These are phyloP conservation scores for Calliscelio sp. DNA, from an alignment of 2,888 invertebrate genomes.

Conservation along the genomic window DNA sequence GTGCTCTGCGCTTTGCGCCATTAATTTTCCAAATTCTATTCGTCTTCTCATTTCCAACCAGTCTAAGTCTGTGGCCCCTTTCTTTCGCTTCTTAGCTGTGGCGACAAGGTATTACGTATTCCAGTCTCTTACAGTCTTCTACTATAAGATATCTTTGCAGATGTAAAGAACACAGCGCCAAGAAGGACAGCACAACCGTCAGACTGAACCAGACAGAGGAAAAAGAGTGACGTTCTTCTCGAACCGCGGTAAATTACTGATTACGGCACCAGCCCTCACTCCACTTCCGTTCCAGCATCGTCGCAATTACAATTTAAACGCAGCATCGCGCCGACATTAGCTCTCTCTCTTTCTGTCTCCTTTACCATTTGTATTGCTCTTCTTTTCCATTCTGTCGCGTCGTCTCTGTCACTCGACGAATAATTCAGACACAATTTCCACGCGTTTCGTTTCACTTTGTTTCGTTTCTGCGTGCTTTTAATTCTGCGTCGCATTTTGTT, in stretches of 20 bases:
- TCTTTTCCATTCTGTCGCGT: constrained; percentile 13
- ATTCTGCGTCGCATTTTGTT: constrained; percentile 49
- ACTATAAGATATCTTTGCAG: constrained; percentile 69
- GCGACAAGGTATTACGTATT: constrained; percentile 70
- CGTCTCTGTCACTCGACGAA: constrained; percentile 40
- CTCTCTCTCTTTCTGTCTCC: constrained; percentile 45
- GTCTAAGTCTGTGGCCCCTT: constrained; percentile 41
- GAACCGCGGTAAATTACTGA: constrained; percentile 76
- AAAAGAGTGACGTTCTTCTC: constrained; percentile 58
- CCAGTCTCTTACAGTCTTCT: constrained; percentile 65
- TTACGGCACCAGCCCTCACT: constrained; percentile 68
- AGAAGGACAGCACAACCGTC: constrained; percentile 11
- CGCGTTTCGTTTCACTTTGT: constrained; percentile 64
- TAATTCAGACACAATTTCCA: constrained; percentile 70
- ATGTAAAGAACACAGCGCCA: constrained; percentile 54
- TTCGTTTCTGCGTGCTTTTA: constrained; percentile 49
- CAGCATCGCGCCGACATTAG: constrained; percentile 69
- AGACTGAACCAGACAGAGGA: not conserved
- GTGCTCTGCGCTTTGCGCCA: constrained; percentile 56
- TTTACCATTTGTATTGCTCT: constrained; percentile 25
- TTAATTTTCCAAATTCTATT: constrained; percentile 71
- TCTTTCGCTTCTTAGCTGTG: constrained; percentile 49
- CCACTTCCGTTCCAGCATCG: constrained; percentile 54
- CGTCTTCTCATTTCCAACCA: constrained; percentile 60
- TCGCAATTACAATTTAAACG: constrained; percentile 72